Conservation (phyloP, 2,888 invertebrate species). For the Amorpha juglandis region DNA sequence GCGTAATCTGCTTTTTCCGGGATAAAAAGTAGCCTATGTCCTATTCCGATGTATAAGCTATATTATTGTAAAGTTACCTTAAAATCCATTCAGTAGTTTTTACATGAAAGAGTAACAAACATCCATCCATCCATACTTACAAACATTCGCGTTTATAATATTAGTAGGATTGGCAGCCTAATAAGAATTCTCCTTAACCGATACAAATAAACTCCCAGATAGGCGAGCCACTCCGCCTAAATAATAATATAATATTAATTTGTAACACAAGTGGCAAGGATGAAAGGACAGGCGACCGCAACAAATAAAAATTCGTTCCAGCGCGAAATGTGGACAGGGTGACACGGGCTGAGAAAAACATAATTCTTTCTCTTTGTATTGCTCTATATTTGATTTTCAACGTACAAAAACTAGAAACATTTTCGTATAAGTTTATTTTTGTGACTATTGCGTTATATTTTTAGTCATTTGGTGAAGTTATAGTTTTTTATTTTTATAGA, state of each 20-base stretch:
- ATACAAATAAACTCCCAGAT: background rate
- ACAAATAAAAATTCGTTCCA: constrained; percentile 7
- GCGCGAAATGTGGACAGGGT: background rate
- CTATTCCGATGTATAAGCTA: no score
- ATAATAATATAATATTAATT: constrained; percentile 28
- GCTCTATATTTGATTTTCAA: constrained; percentile 14
- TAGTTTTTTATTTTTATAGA: no score
- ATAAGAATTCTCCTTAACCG: background rate
- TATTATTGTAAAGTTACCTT: no score
- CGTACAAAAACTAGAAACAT: constrained; percentile 3
- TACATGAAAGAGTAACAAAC: no score
- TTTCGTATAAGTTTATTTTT: constrained; percentile 7
- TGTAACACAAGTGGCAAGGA: constrained; percentile 27
- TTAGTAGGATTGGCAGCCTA: no score
- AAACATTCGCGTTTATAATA: no score
- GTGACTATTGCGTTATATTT: background rate
- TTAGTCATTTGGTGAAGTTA: background rate
- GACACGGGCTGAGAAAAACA: constrained; percentile 13
- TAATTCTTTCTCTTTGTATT: constrained; percentile 22
- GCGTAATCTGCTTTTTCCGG: no score
- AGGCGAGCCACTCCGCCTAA: background rate
- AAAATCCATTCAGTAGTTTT: no score
- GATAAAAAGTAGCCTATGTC: no score
- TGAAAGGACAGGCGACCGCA: constrained; percentile 12
- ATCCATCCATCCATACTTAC: no score